Conservation (phyloP, 2,113 vertebrate species). For the Scopus umbretta region DNA sequence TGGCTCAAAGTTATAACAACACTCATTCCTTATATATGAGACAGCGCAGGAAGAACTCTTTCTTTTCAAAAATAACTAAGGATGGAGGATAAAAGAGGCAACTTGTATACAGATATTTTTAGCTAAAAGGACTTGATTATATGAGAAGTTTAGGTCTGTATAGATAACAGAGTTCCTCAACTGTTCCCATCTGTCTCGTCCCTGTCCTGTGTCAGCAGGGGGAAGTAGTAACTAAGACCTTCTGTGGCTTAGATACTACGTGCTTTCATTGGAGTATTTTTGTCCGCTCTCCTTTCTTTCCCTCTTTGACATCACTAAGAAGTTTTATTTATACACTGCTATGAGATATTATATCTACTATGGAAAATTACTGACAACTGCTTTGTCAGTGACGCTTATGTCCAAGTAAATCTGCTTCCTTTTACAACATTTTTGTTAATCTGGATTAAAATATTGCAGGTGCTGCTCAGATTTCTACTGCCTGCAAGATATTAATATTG, state of each 20-base stretch:
- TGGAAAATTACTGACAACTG: constrained; percentile 11
- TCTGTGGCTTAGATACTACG: constrained; percentile 5
- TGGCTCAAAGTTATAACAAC: neutral
- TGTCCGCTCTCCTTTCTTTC: constrained; percentile 28
- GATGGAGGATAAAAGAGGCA: neutral
- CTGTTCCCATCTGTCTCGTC: constrained; percentile 6
- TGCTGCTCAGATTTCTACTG: neutral
- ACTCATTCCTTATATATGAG: neutral
- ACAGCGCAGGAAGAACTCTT: neutral
- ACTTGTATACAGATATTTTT: neutral
- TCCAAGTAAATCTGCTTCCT: neutral
- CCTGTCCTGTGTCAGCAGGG: constrained; percentile 58
- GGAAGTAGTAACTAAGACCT: constrained; percentile 63
- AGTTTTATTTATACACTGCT: constrained; percentile 50
- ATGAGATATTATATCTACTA: neutral
- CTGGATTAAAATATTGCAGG: constrained; percentile 5
- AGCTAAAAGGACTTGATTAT: neutral
- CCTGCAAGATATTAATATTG: neutral
- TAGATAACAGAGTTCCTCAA: constrained; percentile 14
- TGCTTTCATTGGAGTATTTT: constrained; percentile 40
- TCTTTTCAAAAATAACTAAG: neutral
- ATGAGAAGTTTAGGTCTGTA: neutral
- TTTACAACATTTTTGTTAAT: neutral
- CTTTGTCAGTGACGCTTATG: neutral
- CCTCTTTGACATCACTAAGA: constrained; percentile 35